phyloP scores from a whole-genome alignment of 2,797 vertebrate genomes.

The Diplodus puntazzo region DNA sequence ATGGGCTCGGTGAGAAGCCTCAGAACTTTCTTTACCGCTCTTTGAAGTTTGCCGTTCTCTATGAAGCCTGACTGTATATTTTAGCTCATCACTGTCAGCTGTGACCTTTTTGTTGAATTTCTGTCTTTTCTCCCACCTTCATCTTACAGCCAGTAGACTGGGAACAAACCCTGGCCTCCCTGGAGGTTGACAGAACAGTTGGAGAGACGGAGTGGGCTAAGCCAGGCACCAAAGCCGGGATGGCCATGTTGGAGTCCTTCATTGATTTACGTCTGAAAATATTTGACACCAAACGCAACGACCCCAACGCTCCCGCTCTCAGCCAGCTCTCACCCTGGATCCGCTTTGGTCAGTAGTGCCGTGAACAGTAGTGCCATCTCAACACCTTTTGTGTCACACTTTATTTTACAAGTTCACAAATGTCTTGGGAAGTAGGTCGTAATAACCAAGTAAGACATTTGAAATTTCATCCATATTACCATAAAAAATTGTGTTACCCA shows the following conservation, averaged over 20 bases:
- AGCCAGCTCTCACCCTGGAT: conserved; percentile 95
- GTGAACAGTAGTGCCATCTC: conserved; percentile 54
- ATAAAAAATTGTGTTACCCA: too few relatives aligned
- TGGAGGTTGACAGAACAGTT: conserved; percentile 86
- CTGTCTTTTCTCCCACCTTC: not conserved
- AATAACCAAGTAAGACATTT: too few relatives aligned
- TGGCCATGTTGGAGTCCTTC: conserved; percentile 89
- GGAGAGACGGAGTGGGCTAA: conserved; percentile 88
- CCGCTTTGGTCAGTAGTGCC: conserved; percentile 87
- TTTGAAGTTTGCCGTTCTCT: conserved; percentile 34
- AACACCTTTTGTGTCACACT: too few relatives aligned
- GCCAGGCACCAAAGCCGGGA: conserved; percentile 83
- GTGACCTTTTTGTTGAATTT: conserved; percentile 27
- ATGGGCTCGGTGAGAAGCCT: conserved; percentile 20
- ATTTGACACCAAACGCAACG: conserved; percentile 86
- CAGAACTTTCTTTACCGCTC: conserved; percentile 7
- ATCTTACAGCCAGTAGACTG: conserved; percentile 85
- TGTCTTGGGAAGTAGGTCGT: too few relatives aligned
- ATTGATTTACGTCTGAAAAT: conserved; percentile 84
- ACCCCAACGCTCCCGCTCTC: conserved; percentile 88
- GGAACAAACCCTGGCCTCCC: conserved; percentile 83
- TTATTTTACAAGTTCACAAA: too few relatives aligned
- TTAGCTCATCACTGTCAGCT: conserved; percentile 14
- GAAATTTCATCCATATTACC: too few relatives aligned
- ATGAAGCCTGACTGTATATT: conserved; percentile 16